Evolutionary conservation across 23 tunicate species (phyloP).

Genomic region (Clavelina lepadiformis): DNA sequence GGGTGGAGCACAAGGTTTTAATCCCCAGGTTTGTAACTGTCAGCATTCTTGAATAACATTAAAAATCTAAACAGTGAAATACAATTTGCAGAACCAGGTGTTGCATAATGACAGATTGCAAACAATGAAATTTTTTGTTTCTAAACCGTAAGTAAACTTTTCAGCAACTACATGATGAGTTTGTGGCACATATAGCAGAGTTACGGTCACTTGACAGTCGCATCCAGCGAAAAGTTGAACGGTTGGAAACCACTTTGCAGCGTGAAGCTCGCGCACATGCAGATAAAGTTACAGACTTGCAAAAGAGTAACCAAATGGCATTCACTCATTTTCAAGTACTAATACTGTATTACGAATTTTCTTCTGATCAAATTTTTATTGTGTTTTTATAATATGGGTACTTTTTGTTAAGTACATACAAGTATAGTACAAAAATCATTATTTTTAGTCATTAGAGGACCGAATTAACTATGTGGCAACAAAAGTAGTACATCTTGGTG

Average conservation of each 20-base stretch:
- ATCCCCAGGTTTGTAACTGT: conserved; percentile 43
- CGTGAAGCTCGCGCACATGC: conserved; percentile 72
- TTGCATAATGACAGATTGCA: not conserved
- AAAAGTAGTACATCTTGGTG: conserved; percentile 98
- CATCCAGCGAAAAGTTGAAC: conserved; percentile 86
- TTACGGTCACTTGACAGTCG: conserved; percentile 63
- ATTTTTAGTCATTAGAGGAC: conserved; percentile 73
- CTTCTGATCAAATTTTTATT: not conserved
- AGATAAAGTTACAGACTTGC: conserved; percentile 76
- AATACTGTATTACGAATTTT: no score
- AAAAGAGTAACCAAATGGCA: conserved; percentile 83
- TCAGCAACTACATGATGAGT: conserved; percentile 73
- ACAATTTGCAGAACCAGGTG: not conserved
- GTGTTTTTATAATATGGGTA: not conserved
- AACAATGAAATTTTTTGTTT: no score
- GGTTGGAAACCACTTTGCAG: conserved; percentile 65
- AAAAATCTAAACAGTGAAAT: not conserved
- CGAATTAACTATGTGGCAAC: conserved; percentile 96
- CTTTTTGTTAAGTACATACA: not conserved
- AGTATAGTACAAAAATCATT: no score
- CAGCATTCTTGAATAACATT: not conserved
- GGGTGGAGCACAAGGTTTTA: conserved; percentile 83
- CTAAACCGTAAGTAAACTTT: no score
- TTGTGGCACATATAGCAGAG: conserved; percentile 91
- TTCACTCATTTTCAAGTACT: conserved; percentile 92